A percentile compares a stretch with the other conserved stretches of the same genome.
These are phyloP conservation scores for Aurelia coerulea DNA, from an alignment of 30 jellyfish, hydroid and myxozoan species.

Conservation along the genomic window DNA sequence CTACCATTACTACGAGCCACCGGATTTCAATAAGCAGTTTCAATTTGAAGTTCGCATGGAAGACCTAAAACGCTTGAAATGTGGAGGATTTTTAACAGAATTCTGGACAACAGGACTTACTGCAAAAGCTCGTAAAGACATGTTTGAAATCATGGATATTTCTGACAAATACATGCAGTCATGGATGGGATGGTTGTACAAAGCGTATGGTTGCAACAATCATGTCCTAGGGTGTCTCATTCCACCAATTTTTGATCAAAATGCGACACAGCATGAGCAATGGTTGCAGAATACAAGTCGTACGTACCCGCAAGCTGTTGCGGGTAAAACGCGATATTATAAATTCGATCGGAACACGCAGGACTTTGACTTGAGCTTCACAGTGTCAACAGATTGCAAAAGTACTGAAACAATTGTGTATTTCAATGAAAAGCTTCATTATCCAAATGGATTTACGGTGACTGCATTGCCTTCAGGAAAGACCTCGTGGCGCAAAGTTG, in stretches of 20 bases:
- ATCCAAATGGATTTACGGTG: slow-evolving; percentile 71
- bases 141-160: slow-evolving; percentile 80
- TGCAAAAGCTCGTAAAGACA: slow-evolving; percentile 66
- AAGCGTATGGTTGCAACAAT: slow-evolving; percentile 89
- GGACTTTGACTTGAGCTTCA: slow-evolving; percentile 58
- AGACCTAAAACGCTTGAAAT: slow-evolving; percentile 83
- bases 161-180: slow-evolving; percentile 87
- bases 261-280: slow-evolving; percentile 68
- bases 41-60: slow-evolving; percentile 85
- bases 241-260: slow-evolving; percentile 29
- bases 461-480: slow-evolving; percentile 56
- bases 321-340: slow-evolving; percentile 75
- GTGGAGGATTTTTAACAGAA: slow-evolving; percentile 94
- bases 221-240: slow-evolving; percentile 71
- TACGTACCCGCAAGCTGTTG: slow-evolving; percentile 97
- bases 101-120: slow-evolving; percentile 82
- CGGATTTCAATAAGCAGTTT: slow-evolving; percentile 87
- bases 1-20: slow-evolving; percentile 98
- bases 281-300: slow-evolving; percentile 85
- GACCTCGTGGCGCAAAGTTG: slow-evolving; percentile 62
- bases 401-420: slow-evolving; percentile 71
- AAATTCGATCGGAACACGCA: slow-evolving; percentile 66
- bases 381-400: slow-evolving; percentile 58
- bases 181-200: slow-evolving; percentile 99
- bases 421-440: slow-evolving; percentile 78